Percentiles rank a stretch among this genome's conserved stretches.
Evolutionary conservation across 2,888 invertebrate species (phyloP).

Genomic region (Ochlodes sylvanus): DNA sequence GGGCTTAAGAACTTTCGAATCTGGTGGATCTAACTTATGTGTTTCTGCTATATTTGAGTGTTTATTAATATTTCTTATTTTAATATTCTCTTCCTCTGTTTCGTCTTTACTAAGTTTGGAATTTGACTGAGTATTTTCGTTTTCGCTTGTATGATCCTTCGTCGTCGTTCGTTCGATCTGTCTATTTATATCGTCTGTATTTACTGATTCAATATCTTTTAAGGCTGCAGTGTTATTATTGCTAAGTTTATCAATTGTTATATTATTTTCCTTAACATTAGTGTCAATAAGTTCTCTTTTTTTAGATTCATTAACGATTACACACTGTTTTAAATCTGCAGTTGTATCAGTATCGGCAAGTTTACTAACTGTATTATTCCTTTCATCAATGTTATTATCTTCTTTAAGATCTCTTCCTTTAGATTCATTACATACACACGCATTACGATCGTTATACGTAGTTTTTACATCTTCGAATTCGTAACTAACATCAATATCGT

Average conservation of each 20-base stretch:
- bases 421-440: slow-evolving; percentile 10
- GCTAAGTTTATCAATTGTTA: slow-evolving; percentile 9
- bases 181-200: neutral
- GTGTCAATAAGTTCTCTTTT: slow-evolving; percentile 4
- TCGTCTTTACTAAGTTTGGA: neutral
- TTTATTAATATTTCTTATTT: neutral
- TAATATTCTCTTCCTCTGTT: neutral
- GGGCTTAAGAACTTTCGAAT: neutral
- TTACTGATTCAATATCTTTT: neutral
- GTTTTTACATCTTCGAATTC: slow-evolving; percentile 8
- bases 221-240: slow-evolving; percentile 8
- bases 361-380: too few relatives aligned
- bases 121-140: neutral
- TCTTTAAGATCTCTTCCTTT: neutral
- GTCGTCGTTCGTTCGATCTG: neutral
- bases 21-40: neutral
- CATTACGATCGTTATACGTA: slow-evolving; percentile 7
- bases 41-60: neutral
- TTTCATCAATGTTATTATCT: too few relatives aligned
- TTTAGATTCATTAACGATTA: slow-evolving; percentile 4
- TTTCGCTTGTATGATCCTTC: neutral
- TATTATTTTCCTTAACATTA: slow-evolving; percentile 17
- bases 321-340: too few relatives aligned
- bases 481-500: slow-evolving; percentile 40
- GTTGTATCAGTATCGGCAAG: too few relatives aligned